Percentiles rank a stretch among this genome's conserved stretches.
phyloP scores from a whole-genome alignment of 2,113 vertebrate species.

The Candoia aspera region DNA sequence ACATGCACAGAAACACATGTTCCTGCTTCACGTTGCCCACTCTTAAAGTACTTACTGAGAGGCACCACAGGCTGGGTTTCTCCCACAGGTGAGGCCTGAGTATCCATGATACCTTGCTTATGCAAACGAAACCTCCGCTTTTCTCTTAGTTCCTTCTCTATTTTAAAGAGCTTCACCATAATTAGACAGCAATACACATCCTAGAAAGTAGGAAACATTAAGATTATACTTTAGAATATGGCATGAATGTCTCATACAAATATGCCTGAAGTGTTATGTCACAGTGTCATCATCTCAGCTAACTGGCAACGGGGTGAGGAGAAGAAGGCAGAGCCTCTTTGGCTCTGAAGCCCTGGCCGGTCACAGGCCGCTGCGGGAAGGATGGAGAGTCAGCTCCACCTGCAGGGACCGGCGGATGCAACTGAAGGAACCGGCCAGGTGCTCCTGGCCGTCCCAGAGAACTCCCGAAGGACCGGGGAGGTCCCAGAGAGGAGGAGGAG shows the following conservation, averaged over 20 bases:
- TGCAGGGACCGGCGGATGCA: neutral
- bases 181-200: neutral
- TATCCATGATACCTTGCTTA: neutral
- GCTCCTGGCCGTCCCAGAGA: too few relatives aligned
- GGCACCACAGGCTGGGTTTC: neutral
- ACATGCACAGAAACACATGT: neutral
- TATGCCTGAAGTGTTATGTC: neutral
- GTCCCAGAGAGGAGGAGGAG: too few relatives aligned
- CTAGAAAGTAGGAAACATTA: neutral
- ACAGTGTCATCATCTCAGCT: neutral
- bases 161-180: neutral
- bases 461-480: too few relatives aligned
- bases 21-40: neutral
- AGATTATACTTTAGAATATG: neutral
- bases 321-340: neutral
- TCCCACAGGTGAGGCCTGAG: neutral
- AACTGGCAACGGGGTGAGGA: neutral
- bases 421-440: too few relatives aligned
- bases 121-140: neutral
- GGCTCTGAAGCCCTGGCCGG: too few relatives aligned
- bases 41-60: neutral
- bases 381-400: neutral
- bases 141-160: neutral
- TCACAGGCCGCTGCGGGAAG: neutral
- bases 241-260: fast-evolving